These are phyloP conservation scores for Conopomorpha cramerella DNA, from an alignment of 1,140 invertebrate species.

Conservation along the genomic window DNA sequence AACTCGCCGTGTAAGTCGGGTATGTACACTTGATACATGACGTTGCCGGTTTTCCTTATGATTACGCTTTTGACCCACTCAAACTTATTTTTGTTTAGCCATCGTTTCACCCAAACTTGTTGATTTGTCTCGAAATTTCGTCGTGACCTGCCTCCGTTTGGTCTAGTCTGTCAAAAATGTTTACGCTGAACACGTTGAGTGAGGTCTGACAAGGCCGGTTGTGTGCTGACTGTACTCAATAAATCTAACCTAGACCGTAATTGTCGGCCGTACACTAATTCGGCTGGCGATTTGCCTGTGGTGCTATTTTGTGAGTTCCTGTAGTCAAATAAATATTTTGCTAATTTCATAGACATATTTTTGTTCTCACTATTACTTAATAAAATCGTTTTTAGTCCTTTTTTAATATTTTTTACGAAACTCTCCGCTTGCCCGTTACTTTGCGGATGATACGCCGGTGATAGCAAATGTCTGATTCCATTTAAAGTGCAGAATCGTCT, in stretches of 20 bases:
- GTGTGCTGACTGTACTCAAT: too few relatives aligned
- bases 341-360: neutral
- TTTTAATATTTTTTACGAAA: constrained; percentile 1
- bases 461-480: neutral
- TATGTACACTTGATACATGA: neutral
- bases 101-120: neutral
- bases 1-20: too few relatives aligned
- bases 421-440: constrained; percentile 2
- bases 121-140: neutral
- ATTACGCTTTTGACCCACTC: neutral
- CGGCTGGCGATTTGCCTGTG: constrained; percentile 1
- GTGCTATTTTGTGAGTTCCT: neutral
- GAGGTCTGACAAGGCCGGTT: too few relatives aligned
- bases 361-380: neutral
- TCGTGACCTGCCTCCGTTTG: neutral
- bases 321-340: neutral
- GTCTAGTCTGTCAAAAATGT: neutral
- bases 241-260: constrained; percentile 1
- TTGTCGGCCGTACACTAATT: neutral
- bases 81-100: neutral
- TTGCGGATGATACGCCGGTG: neutral
- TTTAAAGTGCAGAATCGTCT: neutral
- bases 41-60: neutral
- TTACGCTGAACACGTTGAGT: neutral
- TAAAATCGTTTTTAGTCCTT: neutral